Percentiles rank a stretch among this genome's conserved stretches.
Conservation (phyloP, 2,888 invertebrate species). For the Lasioglossum lativentre region DNA sequence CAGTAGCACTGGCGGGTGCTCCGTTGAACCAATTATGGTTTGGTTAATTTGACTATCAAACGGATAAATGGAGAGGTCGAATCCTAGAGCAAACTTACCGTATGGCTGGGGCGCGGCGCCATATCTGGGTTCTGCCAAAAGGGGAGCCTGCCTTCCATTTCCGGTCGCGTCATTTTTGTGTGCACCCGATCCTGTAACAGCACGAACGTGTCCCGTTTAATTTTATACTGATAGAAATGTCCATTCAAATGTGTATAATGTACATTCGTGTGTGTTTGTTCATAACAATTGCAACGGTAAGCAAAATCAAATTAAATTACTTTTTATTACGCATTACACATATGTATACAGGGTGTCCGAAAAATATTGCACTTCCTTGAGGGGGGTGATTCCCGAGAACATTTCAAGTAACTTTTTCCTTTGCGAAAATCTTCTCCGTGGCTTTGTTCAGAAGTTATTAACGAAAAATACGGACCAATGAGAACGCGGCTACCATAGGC, state of each 20-base stretch:
- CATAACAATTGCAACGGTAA: neutral
- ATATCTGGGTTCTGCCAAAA: constrained; percentile 95
- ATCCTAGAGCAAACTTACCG: constrained; percentile 88
- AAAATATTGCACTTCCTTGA: too few species aligned
- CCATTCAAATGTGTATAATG: neutral
- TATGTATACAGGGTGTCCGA: neutral
- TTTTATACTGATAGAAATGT: neutral
- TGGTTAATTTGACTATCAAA: constrained; percentile 62
- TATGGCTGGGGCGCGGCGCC: constrained; percentile 95
- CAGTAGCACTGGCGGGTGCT: neutral
- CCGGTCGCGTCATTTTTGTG: constrained; percentile 84
- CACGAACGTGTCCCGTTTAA: constrained; percentile 67
- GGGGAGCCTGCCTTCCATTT: constrained; percentile 90
- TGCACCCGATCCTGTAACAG: constrained; percentile 81
- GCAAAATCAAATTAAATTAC: neutral
- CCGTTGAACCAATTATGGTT: constrained; percentile 26
- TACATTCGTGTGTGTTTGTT: neutral
- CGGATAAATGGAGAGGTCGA: constrained; percentile 15
- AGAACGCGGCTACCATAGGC: too few species aligned
- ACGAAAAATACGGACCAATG: too few species aligned
- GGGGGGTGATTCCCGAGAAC: too few species aligned
- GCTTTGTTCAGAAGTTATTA: too few species aligned
- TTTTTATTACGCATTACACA: neutral
- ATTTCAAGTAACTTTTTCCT: too few species aligned
- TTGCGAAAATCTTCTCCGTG: too few species aligned